phyloP scores from a whole-genome alignment of 2,888 invertebrate genomes.

The Euclidia mi region DNA sequence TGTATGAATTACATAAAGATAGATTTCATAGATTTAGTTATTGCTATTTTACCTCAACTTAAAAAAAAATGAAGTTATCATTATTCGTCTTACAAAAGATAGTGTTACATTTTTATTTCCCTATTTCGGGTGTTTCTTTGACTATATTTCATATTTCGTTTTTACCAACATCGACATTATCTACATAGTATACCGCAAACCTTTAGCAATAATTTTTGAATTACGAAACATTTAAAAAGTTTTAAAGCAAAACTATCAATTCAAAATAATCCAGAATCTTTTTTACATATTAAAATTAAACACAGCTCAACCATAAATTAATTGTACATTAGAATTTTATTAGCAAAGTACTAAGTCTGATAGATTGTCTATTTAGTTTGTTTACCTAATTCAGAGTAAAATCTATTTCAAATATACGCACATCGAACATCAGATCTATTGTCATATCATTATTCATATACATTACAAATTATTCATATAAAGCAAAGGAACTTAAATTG shows the following conservation, averaged over 20 bases:
- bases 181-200: too few species aligned
- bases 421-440: too few species aligned
- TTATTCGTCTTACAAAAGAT: slow-evolving; percentile 76
- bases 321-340: not conserved
- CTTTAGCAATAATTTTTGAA: too few species aligned
- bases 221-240: too few species aligned
- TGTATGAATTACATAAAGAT: slow-evolving; percentile 50
- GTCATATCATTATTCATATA: not conserved
- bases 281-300: slow-evolving; percentile 1
- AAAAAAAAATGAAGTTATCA: slow-evolving; percentile 46
- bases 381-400: too few species aligned
- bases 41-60: slow-evolving; percentile 60
- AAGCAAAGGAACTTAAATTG: not conserved
- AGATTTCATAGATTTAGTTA: slow-evolving; percentile 55
- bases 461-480: not conserved
- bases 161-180: too few species aligned
- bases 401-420: too few species aligned
- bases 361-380: too few species aligned
- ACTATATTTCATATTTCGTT: slow-evolving; percentile 54
- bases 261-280: too few species aligned
- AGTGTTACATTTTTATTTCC: slow-evolving; percentile 71
- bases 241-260: too few species aligned
- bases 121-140: slow-evolving; percentile 67
- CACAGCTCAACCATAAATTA: not conserved
- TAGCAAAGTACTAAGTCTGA: not conserved